Evolutionary conservation across 2,797 vertebrate species (phyloP), one percentile per base, ranked within the genome.

Genomic region (Lateolabrax maculatus): DNA sequence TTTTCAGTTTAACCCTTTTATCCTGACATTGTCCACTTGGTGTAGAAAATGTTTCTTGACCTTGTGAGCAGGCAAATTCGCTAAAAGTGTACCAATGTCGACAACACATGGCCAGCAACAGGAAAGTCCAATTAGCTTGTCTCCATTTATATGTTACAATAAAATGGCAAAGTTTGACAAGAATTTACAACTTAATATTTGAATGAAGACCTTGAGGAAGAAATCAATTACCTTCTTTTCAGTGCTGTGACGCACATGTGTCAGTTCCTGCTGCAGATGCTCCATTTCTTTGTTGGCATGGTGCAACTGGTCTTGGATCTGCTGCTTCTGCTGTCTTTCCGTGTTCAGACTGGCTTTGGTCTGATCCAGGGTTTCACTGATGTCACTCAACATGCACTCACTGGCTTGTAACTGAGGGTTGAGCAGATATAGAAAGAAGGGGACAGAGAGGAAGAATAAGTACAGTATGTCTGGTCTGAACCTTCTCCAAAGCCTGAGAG

Each of bases 201-300:
- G 18, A 74, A 52, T n/a, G 12, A 56, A 70, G 75, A 76, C 77
- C 60, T 75, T 79, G 53, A 70, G 44, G 58, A 73, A n/a, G 31
- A 69, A 84, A 77, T 23, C 49, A 85, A 60, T 88, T 89, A 91
- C 89, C 91, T 88, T 91, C 70, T 85, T 90, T 83, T 84, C 79
- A 49, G 77, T 11, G 25, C 62, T 36, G 66, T 10, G 21, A 43
- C 0, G 67, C 27, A 73, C 36, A 5, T 37, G 39, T 19, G 57
- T 68, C 21, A 71, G 51, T 64, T 91, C 81, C 71, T 61, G 63
- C 46, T 77, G 87, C 49, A 92, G 80, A 77, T 34, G 70, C 67
- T 85, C 80, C 36, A 70, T 78, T 27, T 81, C 88, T 65, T 66
- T 68, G 63, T 71, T 70, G 19, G 72, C 37, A 3, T 73, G 71